Percentiles rank a stretch among this genome's conserved stretches.
phyloP scores from a whole-genome alignment of 2,797 vertebrate genomes.

The Vespertilio murinus region DNA sequence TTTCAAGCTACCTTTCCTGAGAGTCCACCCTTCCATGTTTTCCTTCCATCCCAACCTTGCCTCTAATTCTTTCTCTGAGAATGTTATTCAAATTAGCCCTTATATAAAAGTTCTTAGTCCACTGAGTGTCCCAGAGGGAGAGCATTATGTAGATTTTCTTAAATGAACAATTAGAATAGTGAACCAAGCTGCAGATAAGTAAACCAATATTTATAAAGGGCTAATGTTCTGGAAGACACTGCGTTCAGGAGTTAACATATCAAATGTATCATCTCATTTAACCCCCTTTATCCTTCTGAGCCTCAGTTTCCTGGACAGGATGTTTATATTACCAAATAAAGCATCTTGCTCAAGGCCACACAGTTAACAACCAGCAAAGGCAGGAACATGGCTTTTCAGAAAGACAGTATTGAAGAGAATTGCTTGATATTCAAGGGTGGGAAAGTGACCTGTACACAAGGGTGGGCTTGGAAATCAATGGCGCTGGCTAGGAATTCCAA shows the following conservation, averaged over 20 bases:
- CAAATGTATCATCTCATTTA: neutral
- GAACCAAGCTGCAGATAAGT: neutral
- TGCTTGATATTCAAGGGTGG: neutral
- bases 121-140: neutral
- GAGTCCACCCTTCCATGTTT: neutral
- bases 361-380: neutral
- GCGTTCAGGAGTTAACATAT: neutral
- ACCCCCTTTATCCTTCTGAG: neutral
- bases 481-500: neutral
- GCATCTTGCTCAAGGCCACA: neutral
- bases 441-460: neutral
- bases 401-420: neutral
- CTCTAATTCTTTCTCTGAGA: constrained; percentile 12
- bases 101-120: constrained; percentile 15
- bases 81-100: constrained; percentile 11
- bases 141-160: constrained; percentile 11
- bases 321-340: neutral
- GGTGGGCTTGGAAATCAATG: neutral
- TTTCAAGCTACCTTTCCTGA: neutral
- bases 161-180: constrained; percentile 19
- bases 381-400: neutral
- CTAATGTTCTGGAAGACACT: neutral
- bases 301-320: too few species aligned
- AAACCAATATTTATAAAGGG: neutral
- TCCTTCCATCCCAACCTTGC: neutral